Conservation (phyloP, 1,140 invertebrate species). For the Drosophila nebulosa region DNA sequence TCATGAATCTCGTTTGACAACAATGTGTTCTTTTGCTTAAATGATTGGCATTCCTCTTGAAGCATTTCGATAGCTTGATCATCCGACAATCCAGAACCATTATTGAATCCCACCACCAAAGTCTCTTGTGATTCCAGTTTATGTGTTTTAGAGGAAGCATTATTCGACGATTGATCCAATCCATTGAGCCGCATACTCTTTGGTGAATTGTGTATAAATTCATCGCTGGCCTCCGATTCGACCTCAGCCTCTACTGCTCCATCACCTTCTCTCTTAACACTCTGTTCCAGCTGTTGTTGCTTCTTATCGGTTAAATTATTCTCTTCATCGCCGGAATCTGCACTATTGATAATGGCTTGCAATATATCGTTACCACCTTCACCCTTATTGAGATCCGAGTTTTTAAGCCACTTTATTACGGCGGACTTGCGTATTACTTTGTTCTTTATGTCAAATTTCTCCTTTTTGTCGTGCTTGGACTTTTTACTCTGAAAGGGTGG, state of each 20-base stretch:
- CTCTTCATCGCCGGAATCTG: slow-evolving; percentile 48
- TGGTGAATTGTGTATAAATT: slow-evolving; percentile 49
- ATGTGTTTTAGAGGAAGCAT: background rate
- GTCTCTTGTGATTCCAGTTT: slow-evolving; percentile 34
- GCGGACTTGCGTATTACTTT: slow-evolving; percentile 58
- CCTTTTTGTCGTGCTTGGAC: slow-evolving; percentile 20
- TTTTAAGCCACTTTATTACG: slow-evolving; percentile 71
- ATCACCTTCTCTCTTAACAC: slow-evolving; percentile 6
- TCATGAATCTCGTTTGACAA: slow-evolving; percentile 34
- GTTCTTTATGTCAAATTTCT: slow-evolving; percentile 33
- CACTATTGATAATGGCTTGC: slow-evolving; percentile 68
- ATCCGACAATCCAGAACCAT: slow-evolving; percentile 12
- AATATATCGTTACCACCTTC: slow-evolving; percentile 65
- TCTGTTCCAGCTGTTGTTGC: background rate
- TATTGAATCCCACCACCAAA: slow-evolving; percentile 1
- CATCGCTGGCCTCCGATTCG: slow-evolving; percentile 25
- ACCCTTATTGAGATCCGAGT: slow-evolving; percentile 75
- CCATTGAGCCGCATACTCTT: slow-evolving; percentile 47
- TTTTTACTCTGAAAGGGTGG: slow-evolving; percentile 40
- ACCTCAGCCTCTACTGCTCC: slow-evolving; percentile 8
- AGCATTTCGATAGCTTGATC: slow-evolving; percentile 69
- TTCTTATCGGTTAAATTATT: background rate
- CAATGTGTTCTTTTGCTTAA: slow-evolving; percentile 44
- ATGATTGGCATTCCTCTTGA: slow-evolving; percentile 64
- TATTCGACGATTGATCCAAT: slow-evolving; percentile 12